Base-by-base conservation (phyloP, 2,888 invertebrate species). In the Criorhina ranunculi region DNA sequence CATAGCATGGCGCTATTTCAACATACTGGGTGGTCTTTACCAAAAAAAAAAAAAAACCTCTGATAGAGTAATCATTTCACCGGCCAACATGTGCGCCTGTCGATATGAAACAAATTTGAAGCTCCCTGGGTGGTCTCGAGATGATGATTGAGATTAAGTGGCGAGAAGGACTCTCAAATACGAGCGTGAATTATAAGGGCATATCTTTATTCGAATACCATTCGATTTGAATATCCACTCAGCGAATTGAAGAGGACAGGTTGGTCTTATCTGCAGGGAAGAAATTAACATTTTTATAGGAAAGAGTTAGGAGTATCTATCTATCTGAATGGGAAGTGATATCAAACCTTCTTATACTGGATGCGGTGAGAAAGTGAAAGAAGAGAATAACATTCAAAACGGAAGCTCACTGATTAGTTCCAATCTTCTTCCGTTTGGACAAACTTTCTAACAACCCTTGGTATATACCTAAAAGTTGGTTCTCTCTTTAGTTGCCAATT, bases 11-110 rank as follows among this genome's bases (percentile, higher is more conserved):
- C 69, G 73, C 73, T 75, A 62, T 29, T 44, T 9, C 35, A 31
- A 49, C 67, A 1, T 35, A 29, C 53, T 79, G 73, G 67, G 83
- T 79, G 83, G 78, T 75, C 78, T 62, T 19, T 7, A 12, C 51
- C 24, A 51, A 35, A 37, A 53, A 19, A 53, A 53, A 60, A 35
- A 57, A 46, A 57, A 66, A 51, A 37, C n/a, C 9, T 29, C 17
- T 60, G 79, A 83, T 83, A 44, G 72, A 73, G 78, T 42, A 57
- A 75, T 78, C 83, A 73, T 73, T 70, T 60, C 8, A 75, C 44
- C 51, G 37, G 29, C 4, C 7, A 42, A 57, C 51, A 33, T 53
- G 64, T 72, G 77, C 44, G 59, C 44, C 40, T 66, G 60, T 73
- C 66, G 60, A 72, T 82, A 62, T 60, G 66, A 62, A 72, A 72